phyloP scores from a whole-genome alignment of 2,888 invertebrate genomes.

The Matsumyia berberina region DNA sequence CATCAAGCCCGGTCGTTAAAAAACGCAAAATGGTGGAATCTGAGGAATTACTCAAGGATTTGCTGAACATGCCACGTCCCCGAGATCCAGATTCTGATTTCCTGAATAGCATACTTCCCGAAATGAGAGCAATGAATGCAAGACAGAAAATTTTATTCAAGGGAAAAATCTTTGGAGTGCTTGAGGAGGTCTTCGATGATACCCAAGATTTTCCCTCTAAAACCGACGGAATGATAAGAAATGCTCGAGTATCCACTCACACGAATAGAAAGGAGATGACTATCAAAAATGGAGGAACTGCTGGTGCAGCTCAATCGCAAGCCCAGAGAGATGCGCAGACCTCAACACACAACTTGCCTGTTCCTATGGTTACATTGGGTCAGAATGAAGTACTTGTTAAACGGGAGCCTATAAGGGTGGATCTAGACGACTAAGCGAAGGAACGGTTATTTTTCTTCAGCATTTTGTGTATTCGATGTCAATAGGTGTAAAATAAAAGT shows the following conservation, averaged over 20 bases:
- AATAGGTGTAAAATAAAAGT: not conserved
- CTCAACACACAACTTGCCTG: too few species aligned
- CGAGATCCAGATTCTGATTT: constrained; percentile 76
- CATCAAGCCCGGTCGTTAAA: constrained; percentile 15
- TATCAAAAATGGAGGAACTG: not conserved
- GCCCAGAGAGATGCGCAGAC: not conserved
- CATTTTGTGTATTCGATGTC: too few species aligned
- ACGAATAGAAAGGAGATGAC: not conserved
- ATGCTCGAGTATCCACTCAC: not conserved
- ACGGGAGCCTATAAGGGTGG: constrained; percentile 6
- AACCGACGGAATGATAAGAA: not conserved
- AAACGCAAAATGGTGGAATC: not conserved
- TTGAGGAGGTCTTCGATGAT: constrained; percentile 81
- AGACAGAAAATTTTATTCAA: constrained; percentile 82
- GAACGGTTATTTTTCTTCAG: too few species aligned
- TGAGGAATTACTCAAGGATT: not conserved
- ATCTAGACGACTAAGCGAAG: constrained; percentile 10
- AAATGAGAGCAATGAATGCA: constrained; percentile 82
- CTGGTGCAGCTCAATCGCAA: too few species aligned
- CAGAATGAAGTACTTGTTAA: not conserved
- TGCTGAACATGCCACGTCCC: not conserved
- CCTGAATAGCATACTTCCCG: constrained; percentile 79
- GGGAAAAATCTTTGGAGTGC: constrained; percentile 80
- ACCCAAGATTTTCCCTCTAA: constrained; percentile 76
- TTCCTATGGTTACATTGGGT: constrained; percentile 1